phyloP scores from a whole-genome alignment of 2,888 invertebrate genomes.

The Perizoma flavofasciatum region DNA sequence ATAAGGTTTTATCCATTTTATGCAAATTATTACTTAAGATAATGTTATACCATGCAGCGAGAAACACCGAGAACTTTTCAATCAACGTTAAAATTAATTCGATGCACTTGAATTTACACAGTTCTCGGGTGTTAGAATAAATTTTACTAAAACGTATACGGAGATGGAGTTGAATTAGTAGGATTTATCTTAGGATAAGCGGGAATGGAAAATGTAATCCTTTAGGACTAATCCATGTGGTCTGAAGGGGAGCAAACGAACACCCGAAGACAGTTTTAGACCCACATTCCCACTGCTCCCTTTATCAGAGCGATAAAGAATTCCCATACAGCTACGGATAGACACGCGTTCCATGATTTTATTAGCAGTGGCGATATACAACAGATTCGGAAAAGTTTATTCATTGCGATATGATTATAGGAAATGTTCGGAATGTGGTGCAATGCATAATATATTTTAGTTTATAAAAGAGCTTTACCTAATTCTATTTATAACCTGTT shows the following conservation, averaged over 20 bases:
- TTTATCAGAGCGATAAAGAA: constrained; percentile 57
- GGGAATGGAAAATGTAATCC: constrained; percentile 53
- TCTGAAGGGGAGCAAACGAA: constrained; percentile 51
- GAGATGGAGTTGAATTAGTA: constrained; percentile 50
- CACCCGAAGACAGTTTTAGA: constrained; percentile 61
- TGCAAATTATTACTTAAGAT: constrained; percentile 19
- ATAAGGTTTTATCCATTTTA: constrained; percentile 21
- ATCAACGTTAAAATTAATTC: constrained; percentile 64
- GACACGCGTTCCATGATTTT: constrained; percentile 49
- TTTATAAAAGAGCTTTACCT: too few relatives aligned
- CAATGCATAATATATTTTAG: constrained; percentile 8
- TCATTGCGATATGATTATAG: constrained; percentile 27
- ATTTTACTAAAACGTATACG: constrained; percentile 56
- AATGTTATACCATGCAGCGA: constrained; percentile 16
- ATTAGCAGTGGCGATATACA: constrained; percentile 42
- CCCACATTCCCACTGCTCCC: constrained; percentile 51
- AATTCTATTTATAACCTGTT: too few relatives aligned
- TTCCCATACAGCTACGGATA: constrained; percentile 47
- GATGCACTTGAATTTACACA: constrained; percentile 62
- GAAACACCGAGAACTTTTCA: constrained; percentile 55
- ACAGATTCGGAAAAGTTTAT: constrained; percentile 36
- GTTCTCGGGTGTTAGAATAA: constrained; percentile 51
- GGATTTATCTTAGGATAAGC: constrained; percentile 19
- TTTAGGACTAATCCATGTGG: constrained; percentile 49
- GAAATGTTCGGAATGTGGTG: constrained; percentile 26